These are phyloP conservation scores for Melanerpes formicivorus DNA, from an alignment of 2,113 vertebrate genomes.

Conservation along the genomic window DNA sequence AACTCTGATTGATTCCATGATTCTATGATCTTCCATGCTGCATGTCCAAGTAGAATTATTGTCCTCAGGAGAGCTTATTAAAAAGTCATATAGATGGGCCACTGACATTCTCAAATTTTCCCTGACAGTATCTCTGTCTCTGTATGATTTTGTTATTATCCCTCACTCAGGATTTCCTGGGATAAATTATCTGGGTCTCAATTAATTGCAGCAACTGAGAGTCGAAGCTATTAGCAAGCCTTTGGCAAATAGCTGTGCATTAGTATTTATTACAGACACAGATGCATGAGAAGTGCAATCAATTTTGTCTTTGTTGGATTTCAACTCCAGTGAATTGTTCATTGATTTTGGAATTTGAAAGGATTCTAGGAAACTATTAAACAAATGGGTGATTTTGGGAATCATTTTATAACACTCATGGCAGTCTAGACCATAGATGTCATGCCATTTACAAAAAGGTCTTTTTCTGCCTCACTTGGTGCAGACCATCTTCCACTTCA, in stretches of 20 bases:
- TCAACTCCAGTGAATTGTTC: constrained; percentile 35
- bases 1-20: no score
- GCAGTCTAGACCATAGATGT: neutral
- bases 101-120: neutral
- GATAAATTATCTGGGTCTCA: constrained; percentile 10
- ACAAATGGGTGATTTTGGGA: constrained; percentile 19
- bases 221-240: neutral
- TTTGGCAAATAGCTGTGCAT: constrained; percentile 30
- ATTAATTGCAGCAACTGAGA: constrained; percentile 6
- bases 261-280: constrained; percentile 33
- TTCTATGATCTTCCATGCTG: neutral
- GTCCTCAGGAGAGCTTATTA: neutral
- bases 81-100: neutral
- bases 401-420: neutral
- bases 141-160: neutral
- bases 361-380: constrained; percentile 57
- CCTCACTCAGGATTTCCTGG: neutral
- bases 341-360: constrained; percentile 63
- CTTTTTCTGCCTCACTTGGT: neutral
- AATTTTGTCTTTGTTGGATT: constrained; percentile 53
- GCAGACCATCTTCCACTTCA: neutral
- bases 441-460: neutral
- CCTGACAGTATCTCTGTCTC: neutral
- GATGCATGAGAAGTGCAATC: constrained; percentile 17
- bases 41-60: neutral